Percentiles rank a stretch among this genome's conserved stretches.
Conservation (phyloP, 92 coral and sea anemone species). For the Virgularia gustaviana region DNA sequence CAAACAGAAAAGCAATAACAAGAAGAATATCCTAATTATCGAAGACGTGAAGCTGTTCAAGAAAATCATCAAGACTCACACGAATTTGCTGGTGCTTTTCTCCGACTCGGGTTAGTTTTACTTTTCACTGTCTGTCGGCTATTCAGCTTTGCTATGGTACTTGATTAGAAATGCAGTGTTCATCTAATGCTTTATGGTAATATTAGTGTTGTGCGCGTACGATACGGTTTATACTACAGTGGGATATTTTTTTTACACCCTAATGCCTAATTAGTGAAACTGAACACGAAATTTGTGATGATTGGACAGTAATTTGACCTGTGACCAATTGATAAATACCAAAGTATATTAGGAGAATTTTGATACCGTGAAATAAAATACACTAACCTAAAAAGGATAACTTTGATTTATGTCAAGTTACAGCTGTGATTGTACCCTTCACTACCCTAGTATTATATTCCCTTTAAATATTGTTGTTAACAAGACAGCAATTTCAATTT, state of each 20-base stretch:
- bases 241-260: neutral
- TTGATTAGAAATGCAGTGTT: neutral
- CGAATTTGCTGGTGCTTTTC: conserved; percentile 80
- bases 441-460: too few relatives aligned
- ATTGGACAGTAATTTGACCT: neutral
- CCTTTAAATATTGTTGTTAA: too few relatives aligned
- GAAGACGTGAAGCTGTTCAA: conserved; percentile 84
- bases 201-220: neutral
- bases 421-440: too few relatives aligned
- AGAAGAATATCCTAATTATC: conserved; percentile 67
- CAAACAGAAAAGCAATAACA: conserved; percentile 65
- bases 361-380: too few relatives aligned
- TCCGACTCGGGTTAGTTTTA: conserved; percentile 68
- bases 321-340: too few relatives aligned
- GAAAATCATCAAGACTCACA: conserved; percentile 86
- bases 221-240: neutral
- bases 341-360: neutral
- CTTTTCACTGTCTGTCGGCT: neutral
- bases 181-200: too few relatives aligned
- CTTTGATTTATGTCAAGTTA: too few relatives aligned
- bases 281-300: neutral
- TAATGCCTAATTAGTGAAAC: neutral
- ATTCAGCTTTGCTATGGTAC: neutral
- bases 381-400: too few relatives aligned
- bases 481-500: too few relatives aligned